A percentile compares a stretch with the other conserved stretches of the same genome.
Conservation (phyloP, 2,113 vertebrate genomes). For the Eptatretus burgeri region DNA sequence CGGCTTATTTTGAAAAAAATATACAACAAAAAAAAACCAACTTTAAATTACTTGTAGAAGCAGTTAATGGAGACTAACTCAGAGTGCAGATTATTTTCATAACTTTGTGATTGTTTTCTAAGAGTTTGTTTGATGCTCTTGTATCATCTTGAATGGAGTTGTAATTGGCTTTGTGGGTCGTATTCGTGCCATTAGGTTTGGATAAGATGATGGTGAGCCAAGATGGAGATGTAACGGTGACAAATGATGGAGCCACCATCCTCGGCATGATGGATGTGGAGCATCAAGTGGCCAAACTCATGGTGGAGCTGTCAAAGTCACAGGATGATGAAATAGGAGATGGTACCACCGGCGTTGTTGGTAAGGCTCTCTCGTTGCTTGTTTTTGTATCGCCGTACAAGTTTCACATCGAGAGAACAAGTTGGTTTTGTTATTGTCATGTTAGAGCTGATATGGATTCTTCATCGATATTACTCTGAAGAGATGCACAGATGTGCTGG, state of each 20-base stretch:
- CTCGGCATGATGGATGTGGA: conserved; percentile 96
- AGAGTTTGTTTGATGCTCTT: neutral
- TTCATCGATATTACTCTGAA: too few relatives aligned
- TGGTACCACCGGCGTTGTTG: conserved; percentile 90
- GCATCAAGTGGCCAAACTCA: conserved; percentile 85
- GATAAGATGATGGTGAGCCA: conserved; percentile 99
- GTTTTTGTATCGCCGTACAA: too few relatives aligned
- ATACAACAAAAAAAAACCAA: too few relatives aligned
- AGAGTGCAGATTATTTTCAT: neutral
- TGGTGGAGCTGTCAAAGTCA: conserved; percentile 90
- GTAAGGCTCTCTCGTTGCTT: conserved; percentile 20
- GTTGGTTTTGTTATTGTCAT: too few relatives aligned
- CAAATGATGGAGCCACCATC: conserved; percentile 97
- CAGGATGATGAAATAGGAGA: conserved; percentile 97
- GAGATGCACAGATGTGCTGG: too few relatives aligned
- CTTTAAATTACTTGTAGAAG: neutral
- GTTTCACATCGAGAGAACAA: too few relatives aligned
- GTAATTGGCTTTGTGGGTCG: neutral
- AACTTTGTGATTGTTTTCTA: neutral
- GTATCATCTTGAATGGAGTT: neutral
- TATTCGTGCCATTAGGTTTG: conserved; percentile 24
- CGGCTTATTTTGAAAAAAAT: too few relatives aligned
- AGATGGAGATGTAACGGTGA: conserved; percentile 82
- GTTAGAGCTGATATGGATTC: too few relatives aligned
- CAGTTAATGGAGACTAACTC: neutral